Evolutionary conservation across 2,797 vertebrate species (phyloP).

Genomic region (Lithobates pipiens): DNA sequence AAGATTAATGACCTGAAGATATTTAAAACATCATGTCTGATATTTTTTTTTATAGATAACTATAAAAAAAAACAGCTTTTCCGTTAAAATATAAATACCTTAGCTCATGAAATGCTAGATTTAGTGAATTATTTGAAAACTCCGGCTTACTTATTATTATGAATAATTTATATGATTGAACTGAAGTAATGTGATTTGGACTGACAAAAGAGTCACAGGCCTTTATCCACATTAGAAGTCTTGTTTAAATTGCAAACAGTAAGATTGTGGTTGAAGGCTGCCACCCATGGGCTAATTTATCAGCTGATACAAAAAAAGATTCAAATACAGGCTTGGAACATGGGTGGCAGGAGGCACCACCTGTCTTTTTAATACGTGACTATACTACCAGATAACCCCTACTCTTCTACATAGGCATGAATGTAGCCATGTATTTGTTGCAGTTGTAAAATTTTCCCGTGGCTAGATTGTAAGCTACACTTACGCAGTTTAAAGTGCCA

Average conservation of each 20-base stretch:
- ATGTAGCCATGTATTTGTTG: too few species aligned
- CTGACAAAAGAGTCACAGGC: too few species aligned
- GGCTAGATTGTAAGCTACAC: not conserved
- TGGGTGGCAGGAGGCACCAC: too few species aligned
- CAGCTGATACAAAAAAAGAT: too few species aligned
- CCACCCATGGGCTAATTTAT: too few species aligned
- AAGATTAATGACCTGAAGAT: not conserved
- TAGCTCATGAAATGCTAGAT: not conserved
- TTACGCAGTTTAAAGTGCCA: not conserved
- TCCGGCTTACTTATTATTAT: not conserved
- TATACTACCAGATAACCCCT: not conserved
- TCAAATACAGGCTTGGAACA: too few species aligned
- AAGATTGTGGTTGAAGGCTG: too few species aligned
- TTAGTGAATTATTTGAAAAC: not conserved
- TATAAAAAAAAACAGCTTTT: constrained; percentile 1
- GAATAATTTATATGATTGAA: not conserved
- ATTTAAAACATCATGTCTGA: not conserved
- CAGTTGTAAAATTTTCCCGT: too few species aligned
- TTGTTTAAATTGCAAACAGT: too few species aligned
- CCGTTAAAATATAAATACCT: not conserved
- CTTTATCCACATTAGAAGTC: too few species aligned
- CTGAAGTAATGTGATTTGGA: not conserved
- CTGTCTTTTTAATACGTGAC: too few species aligned
- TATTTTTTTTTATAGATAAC: not conserved
- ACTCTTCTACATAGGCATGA: not conserved